phyloP scores from a whole-genome alignment of 64 coral and sea anemone species.

The Pocillopora damicornis region DNA sequence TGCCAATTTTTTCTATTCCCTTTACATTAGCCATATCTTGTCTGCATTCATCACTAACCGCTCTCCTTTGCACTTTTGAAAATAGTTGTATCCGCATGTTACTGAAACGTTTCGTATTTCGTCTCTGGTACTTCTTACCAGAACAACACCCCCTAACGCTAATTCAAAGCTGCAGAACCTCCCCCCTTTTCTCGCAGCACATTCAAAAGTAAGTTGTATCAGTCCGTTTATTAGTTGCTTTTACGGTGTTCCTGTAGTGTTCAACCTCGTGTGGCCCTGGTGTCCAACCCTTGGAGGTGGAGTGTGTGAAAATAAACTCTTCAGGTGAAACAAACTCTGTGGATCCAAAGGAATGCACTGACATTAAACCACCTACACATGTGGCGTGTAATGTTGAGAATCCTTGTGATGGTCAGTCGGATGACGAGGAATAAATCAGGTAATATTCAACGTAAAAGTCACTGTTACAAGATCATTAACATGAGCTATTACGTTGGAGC shows the following conservation, averaged over 20 bases:
- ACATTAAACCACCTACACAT: constrained; percentile 18
- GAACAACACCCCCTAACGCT: too few species aligned
- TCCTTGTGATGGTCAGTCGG: constrained; percentile 1
- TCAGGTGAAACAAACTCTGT: neutral
- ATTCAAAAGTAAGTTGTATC: neutral
- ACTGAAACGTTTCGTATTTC: too few species aligned
- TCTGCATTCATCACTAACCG: too few species aligned
- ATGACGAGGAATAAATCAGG: neutral
- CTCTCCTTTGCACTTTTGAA: too few species aligned
- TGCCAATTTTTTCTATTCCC: too few species aligned
- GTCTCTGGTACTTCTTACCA: too few species aligned
- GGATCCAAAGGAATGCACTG: constrained; percentile 33
- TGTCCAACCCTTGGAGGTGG: neutral
- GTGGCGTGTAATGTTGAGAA: constrained; percentile 32
- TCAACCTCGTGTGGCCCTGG: constrained; percentile 39
- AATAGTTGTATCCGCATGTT: too few species aligned
- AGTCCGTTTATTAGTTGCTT: neutral
- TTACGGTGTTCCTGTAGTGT: constrained; percentile 8
- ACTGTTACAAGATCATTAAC: neutral
- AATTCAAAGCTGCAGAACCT: neutral
- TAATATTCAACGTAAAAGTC: neutral
- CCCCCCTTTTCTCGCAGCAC: neutral
- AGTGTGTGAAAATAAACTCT: constrained; percentile 12
- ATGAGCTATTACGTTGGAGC: neutral
- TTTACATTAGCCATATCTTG: too few species aligned